phyloP scores from a whole-genome alignment of 2,888 invertebrate species.

The Hypolimnas misippus region DNA sequence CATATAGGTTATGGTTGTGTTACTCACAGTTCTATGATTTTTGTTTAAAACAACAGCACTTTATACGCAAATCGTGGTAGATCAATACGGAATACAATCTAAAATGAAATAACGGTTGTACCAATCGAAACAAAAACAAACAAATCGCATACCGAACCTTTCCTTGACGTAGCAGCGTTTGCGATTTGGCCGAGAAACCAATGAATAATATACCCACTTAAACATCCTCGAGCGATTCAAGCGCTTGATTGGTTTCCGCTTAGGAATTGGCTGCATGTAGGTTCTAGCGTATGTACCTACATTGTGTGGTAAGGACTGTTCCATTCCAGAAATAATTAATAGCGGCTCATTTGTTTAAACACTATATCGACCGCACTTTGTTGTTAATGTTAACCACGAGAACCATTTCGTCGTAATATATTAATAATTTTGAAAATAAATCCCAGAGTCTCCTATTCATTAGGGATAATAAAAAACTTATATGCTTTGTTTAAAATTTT shows the following conservation, averaged over 20 bases:
- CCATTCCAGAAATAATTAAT: conserved; percentile 27
- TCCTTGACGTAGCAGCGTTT: conserved; percentile 47
- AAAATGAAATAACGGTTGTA: conserved; percentile 17
- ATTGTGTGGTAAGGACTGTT: conserved; percentile 23
- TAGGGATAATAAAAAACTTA: too few relatives aligned
- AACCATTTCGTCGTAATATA: not conserved
- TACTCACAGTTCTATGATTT: not conserved
- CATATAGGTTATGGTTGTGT: not conserved
- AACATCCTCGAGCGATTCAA: conserved; percentile 45
- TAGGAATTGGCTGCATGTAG: conserved; percentile 44
- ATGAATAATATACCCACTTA: conserved; percentile 62
- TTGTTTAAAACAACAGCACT: not conserved
- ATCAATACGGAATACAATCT: not conserved
- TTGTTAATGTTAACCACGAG: not conserved
- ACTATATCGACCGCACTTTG: not conserved
- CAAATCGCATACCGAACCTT: conserved; percentile 26
- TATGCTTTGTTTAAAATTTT: too few relatives aligned
- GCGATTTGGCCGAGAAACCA: conserved; percentile 57
- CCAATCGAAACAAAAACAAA: conserved; percentile 25
- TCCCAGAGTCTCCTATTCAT: not conserved
- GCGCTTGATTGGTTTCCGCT: conserved; percentile 48
- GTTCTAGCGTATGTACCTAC: conserved; percentile 22
- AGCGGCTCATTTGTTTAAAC: conserved; percentile 14
- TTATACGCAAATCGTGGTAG: not conserved
- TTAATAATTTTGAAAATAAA: not conserved